Evolutionary conservation across 2,113 vertebrate genomes (phyloP).

Genomic region (Marcusenius ussheri): DNA sequence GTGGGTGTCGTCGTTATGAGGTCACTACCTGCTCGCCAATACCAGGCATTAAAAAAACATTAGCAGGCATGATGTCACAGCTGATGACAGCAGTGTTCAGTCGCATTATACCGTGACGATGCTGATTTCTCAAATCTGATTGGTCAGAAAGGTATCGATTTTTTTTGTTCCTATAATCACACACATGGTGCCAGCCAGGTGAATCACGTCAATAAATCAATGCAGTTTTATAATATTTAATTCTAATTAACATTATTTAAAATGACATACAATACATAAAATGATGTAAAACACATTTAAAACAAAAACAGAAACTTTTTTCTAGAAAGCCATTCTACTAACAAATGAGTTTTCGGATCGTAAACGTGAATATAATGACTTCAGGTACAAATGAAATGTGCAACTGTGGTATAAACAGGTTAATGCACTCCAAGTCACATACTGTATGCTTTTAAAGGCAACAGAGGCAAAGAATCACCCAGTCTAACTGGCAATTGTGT

Average conservation of each 20-base stretch:
- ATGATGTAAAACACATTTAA: background rate
- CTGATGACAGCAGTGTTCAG: background rate
- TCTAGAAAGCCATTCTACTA: background rate
- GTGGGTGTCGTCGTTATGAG: background rate
- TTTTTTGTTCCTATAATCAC: background rate
- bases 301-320: background rate
- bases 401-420: background rate
- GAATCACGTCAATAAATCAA: background rate
- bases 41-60: background rate
- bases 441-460: background rate
- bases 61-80: background rate
- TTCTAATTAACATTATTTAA: background rate
- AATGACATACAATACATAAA: background rate
- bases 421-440: background rate
- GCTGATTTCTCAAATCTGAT: background rate
- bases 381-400: background rate
- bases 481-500: background rate
- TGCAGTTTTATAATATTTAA: background rate
- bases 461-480: no score
- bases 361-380: background rate
- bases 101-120: background rate
- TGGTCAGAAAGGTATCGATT: background rate
- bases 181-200: background rate
- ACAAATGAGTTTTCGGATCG: background rate
- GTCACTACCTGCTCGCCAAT: background rate